Evolutionary conservation across 30 jellyfish, hydroid and myxozoan species (phyloP).

Genomic region (Aurelia aurita complex sp. Pacific): DNA sequence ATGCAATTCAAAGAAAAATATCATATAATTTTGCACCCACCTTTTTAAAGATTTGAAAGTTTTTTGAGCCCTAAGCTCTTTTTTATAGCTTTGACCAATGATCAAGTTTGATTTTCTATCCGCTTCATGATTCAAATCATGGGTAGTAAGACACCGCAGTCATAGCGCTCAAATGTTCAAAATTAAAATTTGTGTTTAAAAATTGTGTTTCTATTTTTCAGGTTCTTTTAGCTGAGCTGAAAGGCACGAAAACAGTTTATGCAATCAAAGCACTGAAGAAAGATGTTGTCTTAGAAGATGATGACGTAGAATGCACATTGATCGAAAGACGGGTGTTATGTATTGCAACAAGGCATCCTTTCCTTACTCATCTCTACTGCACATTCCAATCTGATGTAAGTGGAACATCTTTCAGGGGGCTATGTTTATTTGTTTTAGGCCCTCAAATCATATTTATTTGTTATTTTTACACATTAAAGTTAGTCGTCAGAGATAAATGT

Average conservation of each 20-base stretch:
- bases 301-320: conserved; percentile 96
- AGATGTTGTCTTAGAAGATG: conserved; percentile 98
- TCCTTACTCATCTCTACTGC: conserved; percentile 90
- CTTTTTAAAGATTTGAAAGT: too few relatives aligned
- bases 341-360: conserved; percentile 96
- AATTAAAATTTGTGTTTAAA: background rate
- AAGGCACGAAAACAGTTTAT: conserved; percentile 78
- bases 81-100: too few relatives aligned
- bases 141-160: too few relatives aligned
- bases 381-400: conserved; percentile 93
- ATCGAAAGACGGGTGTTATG: conserved; percentile 95
- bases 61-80: too few relatives aligned
- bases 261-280: conserved; percentile 97
- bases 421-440: too few relatives aligned
- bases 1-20: too few relatives aligned
- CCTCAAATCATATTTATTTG: too few relatives aligned
- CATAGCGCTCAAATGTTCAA: too few relatives aligned
- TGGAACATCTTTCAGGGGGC: background rate
- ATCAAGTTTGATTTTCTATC: too few relatives aligned
- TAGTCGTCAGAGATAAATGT: background rate
- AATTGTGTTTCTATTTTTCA: background rate
- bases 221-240: conserved; percentile 95
- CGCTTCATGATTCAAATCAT: too few relatives aligned
- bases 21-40: too few relatives aligned
- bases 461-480: too few relatives aligned